Evolutionary conservation across 1,140 invertebrate genomes (phyloP), one percentile per base, ranked within the genome.

Genomic region (Lysiphlebus fabarum): DNA sequence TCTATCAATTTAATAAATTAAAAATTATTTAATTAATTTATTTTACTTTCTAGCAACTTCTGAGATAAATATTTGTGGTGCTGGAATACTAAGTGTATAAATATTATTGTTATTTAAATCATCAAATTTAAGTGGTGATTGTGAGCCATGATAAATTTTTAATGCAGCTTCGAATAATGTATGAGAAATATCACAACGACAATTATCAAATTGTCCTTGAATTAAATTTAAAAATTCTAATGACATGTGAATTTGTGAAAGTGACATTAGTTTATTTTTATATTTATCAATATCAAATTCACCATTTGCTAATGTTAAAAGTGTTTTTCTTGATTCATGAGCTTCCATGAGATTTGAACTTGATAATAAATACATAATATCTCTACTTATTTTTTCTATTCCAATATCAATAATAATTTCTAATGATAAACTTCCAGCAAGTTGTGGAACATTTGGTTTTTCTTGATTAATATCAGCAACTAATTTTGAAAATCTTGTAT

Each of bases 381-480:
- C 74, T 43, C 64, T 68, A 7, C 40, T 63, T n/a, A 78, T 54
- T 62, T 78, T 78, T 50, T 75, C 66, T 17, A 77, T 69, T 49
- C 74, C 76, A 43, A 71, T 70, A 45, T 78, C 73, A 9, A 76
- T 61, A 0, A 75, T 44, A 37, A 73, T 61, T 65, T 78, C 73
- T 41, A 78, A 62, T 7, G 73, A 70, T 54, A 74, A 53, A 58
- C 66, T 67, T 41, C 62, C 65, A 14, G 57, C 49, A 14, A 76
- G 62, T 42, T 67, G 60, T n/a, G 67, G 59, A 17, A 67, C 37
- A 40, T 58, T 55, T 5, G 61, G 48, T 34, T 70, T 62, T 37
- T 64, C 61, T 17, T 60, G 53, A 36, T 61, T 55, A n/a, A 65
- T 36, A 38, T 63, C 50, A n/a, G 66, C 63, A 36, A 73, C 60